These are phyloP conservation scores for Tokudaia tokunoshimensis DNA, from an alignment of 2,797 vertebrate species.

Conservation along the genomic window DNA sequence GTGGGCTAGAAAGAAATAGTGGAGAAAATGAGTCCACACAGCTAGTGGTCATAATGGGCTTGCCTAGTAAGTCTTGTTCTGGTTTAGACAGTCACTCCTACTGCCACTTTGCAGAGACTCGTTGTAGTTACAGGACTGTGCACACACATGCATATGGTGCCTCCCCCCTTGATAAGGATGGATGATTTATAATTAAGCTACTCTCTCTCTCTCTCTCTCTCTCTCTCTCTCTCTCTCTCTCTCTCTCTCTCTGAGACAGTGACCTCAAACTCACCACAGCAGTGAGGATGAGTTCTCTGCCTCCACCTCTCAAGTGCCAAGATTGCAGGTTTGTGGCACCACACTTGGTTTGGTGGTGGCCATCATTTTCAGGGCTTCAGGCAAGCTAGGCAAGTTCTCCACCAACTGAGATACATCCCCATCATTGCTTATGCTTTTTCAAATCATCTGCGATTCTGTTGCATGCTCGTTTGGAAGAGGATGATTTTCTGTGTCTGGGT, in stretches of 20 bases:
- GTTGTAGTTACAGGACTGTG: neutral
- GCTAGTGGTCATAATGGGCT: neutral
- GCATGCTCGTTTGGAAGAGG: neutral
- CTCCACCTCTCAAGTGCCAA: neutral
- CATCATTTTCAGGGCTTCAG: neutral
- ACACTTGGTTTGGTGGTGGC: neutral
- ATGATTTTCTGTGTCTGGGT: neutral
- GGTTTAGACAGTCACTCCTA: neutral
- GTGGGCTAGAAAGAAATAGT: neutral
- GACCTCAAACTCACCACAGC: no score
- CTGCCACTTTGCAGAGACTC: neutral
- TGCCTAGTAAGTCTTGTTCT: neutral
- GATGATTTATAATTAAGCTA: neutral
- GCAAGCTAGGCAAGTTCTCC: neutral
- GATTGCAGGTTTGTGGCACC: neutral
- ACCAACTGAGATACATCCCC: no score
- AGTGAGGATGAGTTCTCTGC: neutral
- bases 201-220: neutral
- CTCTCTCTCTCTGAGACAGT: neutral
- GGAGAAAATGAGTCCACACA: slow-evolving; percentile 36
- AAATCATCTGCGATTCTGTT: neutral
- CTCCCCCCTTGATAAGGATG: neutral
- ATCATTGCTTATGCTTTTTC: neutral
- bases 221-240: fast-evolving
- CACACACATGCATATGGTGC: fast-evolving